phyloP scores from a whole-genome alignment of 2,113 vertebrate species.

The Oxyura jamaicensis region DNA sequence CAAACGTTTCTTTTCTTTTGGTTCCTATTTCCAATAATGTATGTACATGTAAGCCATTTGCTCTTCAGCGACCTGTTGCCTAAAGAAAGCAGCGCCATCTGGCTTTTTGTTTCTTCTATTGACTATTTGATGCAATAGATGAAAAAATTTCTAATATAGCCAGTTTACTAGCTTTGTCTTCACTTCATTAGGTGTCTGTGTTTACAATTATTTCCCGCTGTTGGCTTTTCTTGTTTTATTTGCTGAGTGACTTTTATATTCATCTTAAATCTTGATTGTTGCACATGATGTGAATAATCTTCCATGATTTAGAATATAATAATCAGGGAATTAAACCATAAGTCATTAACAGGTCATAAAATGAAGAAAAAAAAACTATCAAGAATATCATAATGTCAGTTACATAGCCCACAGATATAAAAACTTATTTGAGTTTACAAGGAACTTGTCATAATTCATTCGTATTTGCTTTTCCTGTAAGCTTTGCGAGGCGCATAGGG shows the following conservation, averaged over 20 bases:
- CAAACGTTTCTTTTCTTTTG: neutral
- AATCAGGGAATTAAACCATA: neutral
- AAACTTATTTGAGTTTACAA: neutral
- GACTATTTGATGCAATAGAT: neutral
- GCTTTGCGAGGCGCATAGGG: neutral
- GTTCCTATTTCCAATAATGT: neutral
- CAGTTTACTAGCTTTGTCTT: neutral
- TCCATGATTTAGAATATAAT: neutral
- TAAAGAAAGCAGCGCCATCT: conserved; percentile 41
- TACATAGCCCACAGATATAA: neutral
- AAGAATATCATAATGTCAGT: neutral
- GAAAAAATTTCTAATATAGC: neutral
- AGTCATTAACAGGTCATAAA: neutral
- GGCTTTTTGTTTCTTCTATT: neutral
- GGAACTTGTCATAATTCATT: neutral
- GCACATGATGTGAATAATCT: neutral
- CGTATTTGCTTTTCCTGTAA: neutral
- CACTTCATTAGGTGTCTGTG: neutral
- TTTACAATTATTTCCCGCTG: neutral
- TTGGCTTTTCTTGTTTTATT: neutral
- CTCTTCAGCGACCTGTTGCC: neutral
- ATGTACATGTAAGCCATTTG: accelerated
- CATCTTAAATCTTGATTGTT: neutral
- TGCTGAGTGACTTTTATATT: neutral
- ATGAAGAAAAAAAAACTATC: neutral